Base-by-base conservation (phyloP, 1,140 invertebrate genomes). In the Pseudomyrmex sp. region DNA sequence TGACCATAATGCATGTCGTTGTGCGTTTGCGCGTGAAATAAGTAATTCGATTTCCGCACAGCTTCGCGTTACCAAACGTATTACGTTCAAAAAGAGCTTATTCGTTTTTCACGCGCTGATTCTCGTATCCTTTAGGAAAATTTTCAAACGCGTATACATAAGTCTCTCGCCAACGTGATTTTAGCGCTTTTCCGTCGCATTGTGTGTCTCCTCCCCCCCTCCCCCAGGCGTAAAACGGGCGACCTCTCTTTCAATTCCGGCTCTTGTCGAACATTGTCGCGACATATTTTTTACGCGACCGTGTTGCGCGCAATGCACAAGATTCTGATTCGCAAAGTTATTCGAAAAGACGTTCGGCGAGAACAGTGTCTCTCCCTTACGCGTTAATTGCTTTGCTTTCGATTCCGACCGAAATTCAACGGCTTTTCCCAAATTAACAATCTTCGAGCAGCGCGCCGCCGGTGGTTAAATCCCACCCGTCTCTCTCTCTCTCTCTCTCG, bases 391-490 rank as follows among this genome's bases (percentile, higher is more conserved):
- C 76, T 59, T 72, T 9, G 76, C 66, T 80, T 80, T 80, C 59
- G 54, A 80, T 72, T 72, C 65, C 66, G 54, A 15, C 54, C 54
- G 65, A 79, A 79, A 79, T 70, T 77, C 66, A 59, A 80, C 76
- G 76, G 66, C 70, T 80, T 72, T 35, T 72, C 76, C 66, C 54
- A 80, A 80, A 80, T 80, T 72, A 80, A 80, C 76, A 59, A 80
- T 80, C 76, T 80, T 72, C 66, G 76, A 80, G 66, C 66, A 54
- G 7, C 66, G 76, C 54, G 65, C 35, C 44, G 50, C 73, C 48
- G 35, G 18, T 18, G 12, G 44, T 72, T 80, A 80, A 72, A 80
- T 18, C 66, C 76, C n/a, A 15, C 66, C 35, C 54, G 62, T 18
- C 18, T 18, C 18, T 18, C 18, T 18, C 18, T 18, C 18, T 18